A percentile compares a stretch with the other conserved stretches of the same genome.
These are phyloP conservation scores for Choloepus hoffmanni DNA, from an alignment of 2,113 vertebrate genomes.

Conservation along the genomic window DNA sequence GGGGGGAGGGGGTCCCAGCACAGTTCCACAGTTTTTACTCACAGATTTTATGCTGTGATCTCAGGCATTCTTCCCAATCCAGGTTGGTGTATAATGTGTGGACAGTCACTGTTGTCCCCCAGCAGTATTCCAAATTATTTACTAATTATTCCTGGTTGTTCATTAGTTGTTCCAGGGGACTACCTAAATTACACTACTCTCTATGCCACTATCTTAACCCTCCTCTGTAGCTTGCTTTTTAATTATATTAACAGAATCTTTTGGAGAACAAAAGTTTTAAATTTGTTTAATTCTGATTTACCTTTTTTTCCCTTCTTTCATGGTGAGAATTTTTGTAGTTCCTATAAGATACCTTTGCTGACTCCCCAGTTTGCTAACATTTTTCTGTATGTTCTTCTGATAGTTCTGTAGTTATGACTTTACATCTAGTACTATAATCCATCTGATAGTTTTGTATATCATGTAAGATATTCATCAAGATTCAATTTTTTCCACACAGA, in stretches of 20 bases:
- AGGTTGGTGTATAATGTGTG: no score
- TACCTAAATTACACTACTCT: no score
- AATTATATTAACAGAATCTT: not conserved
- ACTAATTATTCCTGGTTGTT: no score
- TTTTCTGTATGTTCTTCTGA: slow-evolving; percentile 3
- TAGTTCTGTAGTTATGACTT: not conserved
- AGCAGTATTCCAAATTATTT: no score
- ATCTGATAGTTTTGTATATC: not conserved
- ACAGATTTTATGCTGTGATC: no score
- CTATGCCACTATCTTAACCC: no score
- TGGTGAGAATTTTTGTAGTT: not conserved
- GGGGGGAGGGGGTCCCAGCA: no score
- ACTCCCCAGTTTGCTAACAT: not conserved
- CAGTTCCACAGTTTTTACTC: no score
- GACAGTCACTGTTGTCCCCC: no score
- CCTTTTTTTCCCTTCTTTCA: not conserved
- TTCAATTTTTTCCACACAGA: not conserved
- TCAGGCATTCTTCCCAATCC: no score
- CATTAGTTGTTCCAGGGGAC: no score
- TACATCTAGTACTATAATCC: not conserved
- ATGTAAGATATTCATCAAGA: not conserved
- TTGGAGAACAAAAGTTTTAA: slow-evolving; percentile 5
- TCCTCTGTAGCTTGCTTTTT: not conserved
- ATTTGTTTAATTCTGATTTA: not conserved
- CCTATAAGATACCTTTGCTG: not conserved